Conservation (phyloP, 2,888 invertebrate genomes). For the Mimas tiliae region DNA sequence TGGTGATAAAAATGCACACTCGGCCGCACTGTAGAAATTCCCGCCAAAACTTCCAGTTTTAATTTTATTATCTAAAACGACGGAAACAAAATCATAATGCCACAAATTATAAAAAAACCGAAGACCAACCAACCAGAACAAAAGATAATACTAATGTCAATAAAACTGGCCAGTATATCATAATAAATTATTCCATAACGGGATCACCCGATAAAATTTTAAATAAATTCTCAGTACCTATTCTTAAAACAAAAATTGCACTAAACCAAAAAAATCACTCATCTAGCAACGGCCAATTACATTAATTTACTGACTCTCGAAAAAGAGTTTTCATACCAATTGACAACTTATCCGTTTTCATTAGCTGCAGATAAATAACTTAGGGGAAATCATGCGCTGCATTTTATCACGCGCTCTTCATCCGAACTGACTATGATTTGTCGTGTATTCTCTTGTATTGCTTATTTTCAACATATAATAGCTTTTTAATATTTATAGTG, state of each 20-base stretch:
- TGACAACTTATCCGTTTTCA: slow-evolving; percentile 54
- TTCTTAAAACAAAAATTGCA: slow-evolving; percentile 9
- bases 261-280: neutral
- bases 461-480: neutral
- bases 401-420: slow-evolving; percentile 49
- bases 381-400: slow-evolving; percentile 53
- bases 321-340: slow-evolving; percentile 49
- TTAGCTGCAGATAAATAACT: slow-evolving; percentile 47
- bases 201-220: neutral
- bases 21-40: neutral
- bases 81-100: neutral
- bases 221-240: neutral
- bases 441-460: neutral
- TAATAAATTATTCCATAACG: neutral
- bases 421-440: slow-evolving; percentile 1
- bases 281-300: slow-evolving; percentile 41
- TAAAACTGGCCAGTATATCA: neutral
- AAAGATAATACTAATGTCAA: neutral
- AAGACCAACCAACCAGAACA: neutral
- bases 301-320: slow-evolving; percentile 43
- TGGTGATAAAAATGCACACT: no score
- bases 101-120: neutral
- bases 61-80: neutral
- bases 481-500: neutral
- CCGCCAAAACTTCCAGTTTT: neutral